Percentiles rank a stretch among this genome's conserved stretches.
phyloP scores from a whole-genome alignment of 1,140 invertebrate species.

The Formica exsecta region DNA sequence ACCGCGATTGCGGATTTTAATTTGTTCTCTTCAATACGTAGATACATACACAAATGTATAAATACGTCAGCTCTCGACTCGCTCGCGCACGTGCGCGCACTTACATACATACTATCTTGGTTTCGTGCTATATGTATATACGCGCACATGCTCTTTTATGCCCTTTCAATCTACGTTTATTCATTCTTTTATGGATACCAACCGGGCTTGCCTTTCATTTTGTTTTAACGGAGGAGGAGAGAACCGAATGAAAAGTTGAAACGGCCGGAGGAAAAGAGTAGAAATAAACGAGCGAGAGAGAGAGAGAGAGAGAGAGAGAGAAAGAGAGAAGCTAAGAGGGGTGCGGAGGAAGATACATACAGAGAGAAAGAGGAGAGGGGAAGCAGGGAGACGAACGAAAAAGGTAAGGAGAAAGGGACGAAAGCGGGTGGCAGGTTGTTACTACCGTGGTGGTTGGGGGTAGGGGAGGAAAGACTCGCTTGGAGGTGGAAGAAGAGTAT shows the following conservation, averaged over 20 bases:
- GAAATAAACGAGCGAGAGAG: conserved; percentile 57
- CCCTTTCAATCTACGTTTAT: conserved; percentile 82
- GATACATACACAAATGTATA: conserved; percentile 43
- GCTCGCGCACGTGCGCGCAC: not conserved
- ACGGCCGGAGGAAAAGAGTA: conserved; percentile 61
- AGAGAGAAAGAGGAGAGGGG: not conserved
- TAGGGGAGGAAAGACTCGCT: conserved; percentile 36
- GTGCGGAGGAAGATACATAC: conserved; percentile 8
- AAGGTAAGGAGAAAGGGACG: conserved; percentile 56
- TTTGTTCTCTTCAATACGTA: conserved; percentile 60
- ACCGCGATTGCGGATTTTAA: conserved; percentile 63
- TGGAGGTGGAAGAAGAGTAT: conserved; percentile 64
- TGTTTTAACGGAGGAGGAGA: conserved; percentile 75
- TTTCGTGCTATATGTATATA: conserved; percentile 44
- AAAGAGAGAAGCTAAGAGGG: not conserved
- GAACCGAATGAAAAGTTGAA: conserved; percentile 75
- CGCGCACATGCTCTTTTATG: conserved; percentile 72
- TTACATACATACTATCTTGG: conserved; percentile 2
- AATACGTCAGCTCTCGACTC: conserved; percentile 28
- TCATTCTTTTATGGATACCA: conserved; percentile 79
- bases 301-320: conserved; percentile 6
- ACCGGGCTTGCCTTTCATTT: conserved; percentile 79
- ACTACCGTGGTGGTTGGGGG: conserved; percentile 41
- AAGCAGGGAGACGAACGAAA: conserved; percentile 35
- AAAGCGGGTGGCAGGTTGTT: conserved; percentile 52